These are phyloP conservation scores for Pomacea canaliculata DNA, from an alignment of 2,888 invertebrate species.

Conservation along the genomic window DNA sequence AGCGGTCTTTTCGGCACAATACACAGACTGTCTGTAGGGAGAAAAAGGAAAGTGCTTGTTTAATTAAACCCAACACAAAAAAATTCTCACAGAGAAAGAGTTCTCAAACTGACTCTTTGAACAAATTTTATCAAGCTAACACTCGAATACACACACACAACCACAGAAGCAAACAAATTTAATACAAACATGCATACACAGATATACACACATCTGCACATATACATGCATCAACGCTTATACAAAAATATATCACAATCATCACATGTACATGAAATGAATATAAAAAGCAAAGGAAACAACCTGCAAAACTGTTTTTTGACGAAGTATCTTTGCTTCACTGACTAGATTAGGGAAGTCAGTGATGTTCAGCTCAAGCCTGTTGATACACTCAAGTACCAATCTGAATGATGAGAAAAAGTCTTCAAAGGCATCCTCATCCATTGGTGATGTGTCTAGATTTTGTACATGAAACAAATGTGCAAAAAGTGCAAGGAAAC, in stretches of 20 bases:
- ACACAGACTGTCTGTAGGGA: too few relatives aligned
- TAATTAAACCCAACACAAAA: background rate
- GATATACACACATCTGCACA: background rate
- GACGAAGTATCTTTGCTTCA: background rate
- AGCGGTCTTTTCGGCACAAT: too few relatives aligned
- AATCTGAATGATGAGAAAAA: too few relatives aligned
- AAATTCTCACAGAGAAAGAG: too few relatives aligned
- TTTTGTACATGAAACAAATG: too few relatives aligned
- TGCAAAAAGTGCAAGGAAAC: too few relatives aligned
- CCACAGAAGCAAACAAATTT: background rate
- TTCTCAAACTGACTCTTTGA: too few relatives aligned
- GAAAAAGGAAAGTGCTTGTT: too few relatives aligned
- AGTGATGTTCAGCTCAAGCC: background rate
- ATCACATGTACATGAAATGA: background rate
- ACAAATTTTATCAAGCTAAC: background rate
- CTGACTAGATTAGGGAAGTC: background rate
- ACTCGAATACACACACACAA: slow-evolving; percentile 1
- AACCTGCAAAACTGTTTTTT: background rate
- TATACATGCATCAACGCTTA: background rate
- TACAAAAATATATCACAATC: background rate
- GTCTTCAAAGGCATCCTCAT: background rate
- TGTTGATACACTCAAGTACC: too few relatives aligned
- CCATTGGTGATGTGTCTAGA: background rate
- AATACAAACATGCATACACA: background rate
- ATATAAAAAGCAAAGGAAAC: background rate